Base-by-base conservation (phyloP, 2,797 vertebrate genomes). In the Naso thynnoides region DNA sequence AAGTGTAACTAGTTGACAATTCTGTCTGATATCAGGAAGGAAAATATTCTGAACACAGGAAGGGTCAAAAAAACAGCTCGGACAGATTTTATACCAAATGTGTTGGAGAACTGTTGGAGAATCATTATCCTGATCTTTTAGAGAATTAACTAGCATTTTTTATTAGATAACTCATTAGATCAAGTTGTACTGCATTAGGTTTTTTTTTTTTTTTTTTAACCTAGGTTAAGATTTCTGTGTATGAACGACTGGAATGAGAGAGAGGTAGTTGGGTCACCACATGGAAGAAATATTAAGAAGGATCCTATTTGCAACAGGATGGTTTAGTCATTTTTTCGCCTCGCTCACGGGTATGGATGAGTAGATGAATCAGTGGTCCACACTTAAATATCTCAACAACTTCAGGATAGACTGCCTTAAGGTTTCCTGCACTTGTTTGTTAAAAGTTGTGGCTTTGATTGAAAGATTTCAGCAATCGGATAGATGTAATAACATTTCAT, bases 61-160 rank as follows among this genome's bases (percentile, higher is more conserved):
- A 76, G 23, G 26, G 33, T 4, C 31, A 31, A 24, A 42, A 18
- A 59, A 70, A 50, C 47, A 55, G 18, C 13, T 50, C 18, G 0
- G 31, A 18, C n/a, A 47, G 45, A 31, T 59, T 8, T 19, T 38
- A 67, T 11, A 21, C 1, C 1, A 7, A 24, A 38, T 36, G 31
- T 53, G 49, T 53, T 26, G 8, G 16, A 53, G 21, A 31, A 36
- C 26, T 38, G 29, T 62, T 39, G 52, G 27, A 29, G 67, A 59
- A 44, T 44, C 19, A 52, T 29, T n/a, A n/a, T 16, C 15, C 29
- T 42, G 16, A 50, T 62, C 14, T 57, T 13, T 44, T 16, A 36
- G 14, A 50, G 8, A 2, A 21, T 33, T 9, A 13, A 44, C 5
- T 18, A 41, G 14, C 11, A 13, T 8, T 18, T 19, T 21, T 16